Evolutionary conservation across 1,140 invertebrate genomes (phyloP), one percentile per base, ranked within the genome.

Genomic region (Philopotamus ludificatus): DNA sequence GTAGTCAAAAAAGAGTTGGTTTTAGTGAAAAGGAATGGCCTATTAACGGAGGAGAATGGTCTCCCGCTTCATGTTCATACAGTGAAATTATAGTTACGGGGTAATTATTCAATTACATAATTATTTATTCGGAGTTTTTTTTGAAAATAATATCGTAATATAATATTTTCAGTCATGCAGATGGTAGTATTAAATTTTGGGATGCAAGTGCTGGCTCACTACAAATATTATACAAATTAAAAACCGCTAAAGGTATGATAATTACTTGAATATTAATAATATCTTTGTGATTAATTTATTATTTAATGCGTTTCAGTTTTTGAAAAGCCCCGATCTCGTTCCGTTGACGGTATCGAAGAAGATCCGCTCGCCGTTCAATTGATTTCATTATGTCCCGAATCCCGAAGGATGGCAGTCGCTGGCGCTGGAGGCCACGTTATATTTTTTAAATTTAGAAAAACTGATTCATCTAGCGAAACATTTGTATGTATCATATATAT

Each of bases 181-280:
- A 98, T 81, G 95, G 95, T 44, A 95, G 92, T 72, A 85, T 98
- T 64, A 97, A 97, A 77, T 98, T 98, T 80, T 99, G 96, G 95
- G 95, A 99, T 79, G 94, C 95, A 7, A 95, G 94, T 68, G 91
- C 93, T 55, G 92, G 93, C 44, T 91, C 90, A 26, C 82, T 99
- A 70, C 77, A 83, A 77, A 90, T 98, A 66, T 85, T 99, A 72
- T 99, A 99, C 82, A 98, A 98, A 86, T 80, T 99, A 72, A 99
- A 98, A 83, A 97, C 95, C 73, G 92, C 93, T 57, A 97, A 97
- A 80, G 78, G 79, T 81, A 51, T 72, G 72, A 55, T 18, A 51
- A n/a, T 51, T 51, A 7, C 23, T 20, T 22, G n/a, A 51, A 51
- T n/a, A 25, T 15, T 20, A 4, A 3, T 2, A 15, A 49, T 8